Conservation (phyloP, 2,888 invertebrate genomes). For the Lepidocyrtinus sp. region DNA sequence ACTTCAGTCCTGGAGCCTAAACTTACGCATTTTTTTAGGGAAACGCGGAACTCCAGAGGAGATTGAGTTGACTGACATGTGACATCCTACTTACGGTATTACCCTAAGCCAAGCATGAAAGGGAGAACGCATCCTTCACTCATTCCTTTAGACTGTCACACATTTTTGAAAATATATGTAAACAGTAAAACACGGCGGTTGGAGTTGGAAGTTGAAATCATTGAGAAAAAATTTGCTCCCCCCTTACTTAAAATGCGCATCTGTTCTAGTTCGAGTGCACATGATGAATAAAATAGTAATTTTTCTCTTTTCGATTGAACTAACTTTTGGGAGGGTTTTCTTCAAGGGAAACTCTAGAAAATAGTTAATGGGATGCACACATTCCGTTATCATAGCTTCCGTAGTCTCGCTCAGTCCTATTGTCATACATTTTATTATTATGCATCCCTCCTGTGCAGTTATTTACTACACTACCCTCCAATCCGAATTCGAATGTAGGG, state of each 20-base stretch:
- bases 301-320: too few relatives aligned
- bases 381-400: slow-evolving; percentile 57
- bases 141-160: too few relatives aligned
- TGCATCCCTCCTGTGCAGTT: neutral
- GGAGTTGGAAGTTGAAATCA: too few relatives aligned
- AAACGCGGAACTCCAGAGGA: neutral
- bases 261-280: slow-evolving; percentile 30
- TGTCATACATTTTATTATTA: slow-evolving; percentile 19
- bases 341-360: slow-evolving; percentile 32
- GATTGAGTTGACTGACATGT: neutral
- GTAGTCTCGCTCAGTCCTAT: slow-evolving; percentile 36
- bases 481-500: neutral
- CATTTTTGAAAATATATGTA: neutral
- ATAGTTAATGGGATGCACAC: slow-evolving; percentile 57
- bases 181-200: neutral
- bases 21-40: too few relatives aligned
- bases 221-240: too few relatives aligned
- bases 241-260: slow-evolving; percentile 9
- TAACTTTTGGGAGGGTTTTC: slow-evolving; percentile 9
- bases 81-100: neutral
- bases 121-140: neutral
- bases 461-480: neutral
- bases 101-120: neutral
- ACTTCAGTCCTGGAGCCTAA: neutral
- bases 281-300: slow-evolving; percentile 17